Conservation (phyloP, 2,888 invertebrate species). For the Mesopsocus fuscifrons region DNA sequence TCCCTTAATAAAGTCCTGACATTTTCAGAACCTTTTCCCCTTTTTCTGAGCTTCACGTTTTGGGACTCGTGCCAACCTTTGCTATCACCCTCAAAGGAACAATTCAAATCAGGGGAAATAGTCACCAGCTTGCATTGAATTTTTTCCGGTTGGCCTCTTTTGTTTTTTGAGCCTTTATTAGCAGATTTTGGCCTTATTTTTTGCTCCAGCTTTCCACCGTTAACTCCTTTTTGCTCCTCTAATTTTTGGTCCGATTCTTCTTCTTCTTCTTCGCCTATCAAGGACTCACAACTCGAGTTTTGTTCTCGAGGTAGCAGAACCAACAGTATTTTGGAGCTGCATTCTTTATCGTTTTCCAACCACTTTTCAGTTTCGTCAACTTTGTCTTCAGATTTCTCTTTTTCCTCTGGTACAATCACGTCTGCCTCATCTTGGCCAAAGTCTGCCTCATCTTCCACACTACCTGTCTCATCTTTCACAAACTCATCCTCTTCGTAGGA, state of each 20-base stretch:
- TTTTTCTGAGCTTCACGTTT: neutral
- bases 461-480: neutral
- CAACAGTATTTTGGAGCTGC: neutral
- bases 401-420: neutral
- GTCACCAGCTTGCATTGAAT: neutral
- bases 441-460: neutral
- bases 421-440: too few relatives aligned
- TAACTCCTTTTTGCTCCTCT: neutral
- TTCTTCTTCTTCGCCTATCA: neutral
- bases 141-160: neutral
- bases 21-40: neutral
- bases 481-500: neutral
- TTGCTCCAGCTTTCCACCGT: neutral
- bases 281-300: slow-evolving; percentile 1
- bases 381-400: neutral
- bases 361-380: neutral
- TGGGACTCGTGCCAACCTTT: slow-evolving; percentile 5
- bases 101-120: slow-evolving; percentile 5
- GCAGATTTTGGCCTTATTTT: slow-evolving; percentile 3
- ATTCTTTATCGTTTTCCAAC: neutral
- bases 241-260: neutral
- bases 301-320: slow-evolving; percentile 6
- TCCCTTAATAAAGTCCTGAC: neutral
- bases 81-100: neutral
- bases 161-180: neutral